These are phyloP conservation scores for Syngnathus floridae DNA, from an alignment of 2,113 vertebrate genomes.

Conservation along the genomic window DNA sequence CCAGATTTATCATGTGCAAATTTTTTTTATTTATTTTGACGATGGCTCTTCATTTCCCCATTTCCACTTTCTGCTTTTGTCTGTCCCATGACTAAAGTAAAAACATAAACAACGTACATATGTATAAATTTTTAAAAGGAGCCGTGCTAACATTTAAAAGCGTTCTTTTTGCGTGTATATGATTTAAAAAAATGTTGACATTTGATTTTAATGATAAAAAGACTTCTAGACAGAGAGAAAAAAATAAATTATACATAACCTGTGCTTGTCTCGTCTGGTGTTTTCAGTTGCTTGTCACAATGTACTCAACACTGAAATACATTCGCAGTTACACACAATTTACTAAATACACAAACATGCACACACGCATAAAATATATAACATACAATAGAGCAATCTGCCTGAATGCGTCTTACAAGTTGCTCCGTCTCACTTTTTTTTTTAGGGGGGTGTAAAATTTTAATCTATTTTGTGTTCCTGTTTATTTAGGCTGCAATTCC, in stretches of 20 bases:
- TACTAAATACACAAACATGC: too few species aligned
- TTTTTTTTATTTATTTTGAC: constrained; percentile 41
- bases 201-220: constrained; percentile 91
- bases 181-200: constrained; percentile 90
- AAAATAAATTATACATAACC: constrained; percentile 79
- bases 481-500: too few species aligned
- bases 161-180: constrained; percentile 86
- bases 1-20: constrained; percentile 39
- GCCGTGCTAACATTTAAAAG: constrained; percentile 86
- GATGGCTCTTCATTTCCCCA: constrained; percentile 36
- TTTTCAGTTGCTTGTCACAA: constrained; percentile 27
- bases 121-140: constrained; percentile 91
- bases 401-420: too few species aligned
- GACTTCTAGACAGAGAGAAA: constrained; percentile 69
- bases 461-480: too few species aligned
- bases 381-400: too few species aligned
- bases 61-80: constrained; percentile 63
- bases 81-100: constrained; percentile 60
- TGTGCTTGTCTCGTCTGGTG: constrained; percentile 29
- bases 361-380: too few species aligned
- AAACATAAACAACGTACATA: constrained; percentile 80
- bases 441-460: too few species aligned
- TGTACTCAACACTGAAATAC: constrained; percentile 12
- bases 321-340: too few species aligned
- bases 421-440: too few species aligned